Evolutionary conservation across 2,797 vertebrate genomes (phyloP).

Genomic region (Petrocephalus schoutedeni): DNA sequence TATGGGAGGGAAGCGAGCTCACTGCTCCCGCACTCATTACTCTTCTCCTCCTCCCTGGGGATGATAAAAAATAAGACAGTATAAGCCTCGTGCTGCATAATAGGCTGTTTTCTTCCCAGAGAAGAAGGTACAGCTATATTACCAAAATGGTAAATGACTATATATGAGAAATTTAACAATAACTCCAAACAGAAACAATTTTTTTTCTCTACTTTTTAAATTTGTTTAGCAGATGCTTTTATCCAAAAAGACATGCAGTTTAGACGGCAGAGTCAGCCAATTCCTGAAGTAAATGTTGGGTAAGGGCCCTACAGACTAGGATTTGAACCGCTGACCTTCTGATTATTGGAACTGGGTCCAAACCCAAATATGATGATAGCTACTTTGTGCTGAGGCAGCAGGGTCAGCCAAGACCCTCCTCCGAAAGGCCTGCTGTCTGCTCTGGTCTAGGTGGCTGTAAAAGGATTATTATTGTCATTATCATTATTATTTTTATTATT

Average conservation of each 20-base stretch:
- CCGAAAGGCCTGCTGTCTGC: neutral
- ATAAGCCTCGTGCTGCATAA: neutral
- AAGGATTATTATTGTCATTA: neutral
- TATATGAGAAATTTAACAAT: neutral
- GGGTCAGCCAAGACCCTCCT: neutral
- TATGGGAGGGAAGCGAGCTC: slow-evolving; percentile 42
- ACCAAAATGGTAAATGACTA: slow-evolving; percentile 14
- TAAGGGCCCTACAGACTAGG: neutral
- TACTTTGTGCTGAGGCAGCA: neutral
- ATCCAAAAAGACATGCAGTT: neutral
- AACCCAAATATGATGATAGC: neutral
- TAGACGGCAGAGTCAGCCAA: neutral
- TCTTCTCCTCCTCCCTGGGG: slow-evolving; percentile 15
- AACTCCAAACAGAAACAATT: neutral
- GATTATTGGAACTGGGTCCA: neutral
- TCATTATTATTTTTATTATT: neutral
- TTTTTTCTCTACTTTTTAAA: neutral
- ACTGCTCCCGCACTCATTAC: slow-evolving; percentile 33
- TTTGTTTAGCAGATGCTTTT: neutral
- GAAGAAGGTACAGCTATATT: slow-evolving; percentile 32
- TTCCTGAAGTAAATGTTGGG: neutral
- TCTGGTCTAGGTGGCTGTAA: neutral
- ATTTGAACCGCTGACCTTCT: neutral
- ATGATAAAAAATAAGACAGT: slow-evolving; percentile 35
- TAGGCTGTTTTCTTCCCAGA: slow-evolving; percentile 18